phyloP scores from a whole-genome alignment of 1,140 invertebrate genomes.

The Hycleus cichorii region DNA sequence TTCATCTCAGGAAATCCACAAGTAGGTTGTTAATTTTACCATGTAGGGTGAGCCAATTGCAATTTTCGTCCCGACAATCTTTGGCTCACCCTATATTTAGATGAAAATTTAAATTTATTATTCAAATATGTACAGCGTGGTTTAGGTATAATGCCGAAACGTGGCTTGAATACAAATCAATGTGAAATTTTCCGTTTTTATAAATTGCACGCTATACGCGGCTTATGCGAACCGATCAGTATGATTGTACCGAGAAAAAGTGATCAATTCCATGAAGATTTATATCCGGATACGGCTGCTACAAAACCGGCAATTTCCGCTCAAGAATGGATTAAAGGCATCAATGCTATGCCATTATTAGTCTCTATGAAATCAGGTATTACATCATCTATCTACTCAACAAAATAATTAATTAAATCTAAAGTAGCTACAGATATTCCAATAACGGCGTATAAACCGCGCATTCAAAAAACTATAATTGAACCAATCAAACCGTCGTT shows the following conservation, averaged over 20 bases:
- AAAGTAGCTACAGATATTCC: conserved; percentile 44
- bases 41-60: too few relatives aligned
- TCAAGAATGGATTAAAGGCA: conserved; percentile 80
- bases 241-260: conserved; percentile 88
- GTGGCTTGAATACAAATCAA: conserved; percentile 70
- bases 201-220: conserved; percentile 82
- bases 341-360: conserved; percentile 71
- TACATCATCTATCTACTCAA: conserved; percentile 42
- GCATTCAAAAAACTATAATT: conserved; percentile 37
- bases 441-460: conserved; percentile 55
- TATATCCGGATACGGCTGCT: conserved; percentile 87
- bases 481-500: conserved; percentile 23
- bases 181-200: conserved; percentile 91
- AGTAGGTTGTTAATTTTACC: conserved; percentile 31
- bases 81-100: neutral
- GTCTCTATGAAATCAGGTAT: conserved; percentile 78
- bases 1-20: conserved; percentile 87
- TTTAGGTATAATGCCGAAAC: conserved; percentile 86
- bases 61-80: too few relatives aligned
- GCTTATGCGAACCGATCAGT: conserved; percentile 82
- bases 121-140: conserved; percentile 58
- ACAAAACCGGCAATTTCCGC: conserved; percentile 75
- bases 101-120: neutral
- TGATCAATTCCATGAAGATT: conserved; percentile 67
- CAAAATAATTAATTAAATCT: conserved; percentile 33